Conservation (phyloP, 2,113 vertebrate species). For the Cygnus atratus region DNA sequence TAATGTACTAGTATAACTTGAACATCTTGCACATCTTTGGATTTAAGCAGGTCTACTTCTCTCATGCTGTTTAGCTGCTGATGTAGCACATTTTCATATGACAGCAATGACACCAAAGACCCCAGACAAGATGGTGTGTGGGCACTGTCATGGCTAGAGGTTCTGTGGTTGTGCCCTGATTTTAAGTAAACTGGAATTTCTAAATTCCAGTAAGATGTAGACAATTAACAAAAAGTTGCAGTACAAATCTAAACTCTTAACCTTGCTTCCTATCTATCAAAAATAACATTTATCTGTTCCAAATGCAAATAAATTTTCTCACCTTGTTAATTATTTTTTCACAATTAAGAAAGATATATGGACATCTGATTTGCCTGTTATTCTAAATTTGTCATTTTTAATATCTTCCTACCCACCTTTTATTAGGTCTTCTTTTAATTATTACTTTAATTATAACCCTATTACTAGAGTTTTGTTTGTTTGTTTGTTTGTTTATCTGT, state of each 20-base stretch:
- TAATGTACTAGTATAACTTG: not conserved
- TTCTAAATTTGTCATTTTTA: not conserved
- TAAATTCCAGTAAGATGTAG: not conserved
- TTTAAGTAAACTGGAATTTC: not conserved
- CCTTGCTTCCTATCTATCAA: not conserved
- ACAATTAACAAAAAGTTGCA: not conserved
- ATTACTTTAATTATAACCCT: not conserved
- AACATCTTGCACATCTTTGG: not conserved
- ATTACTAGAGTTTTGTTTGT: not conserved
- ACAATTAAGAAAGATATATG: not conserved
- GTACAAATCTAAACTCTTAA: not conserved
- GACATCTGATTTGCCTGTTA: not conserved
- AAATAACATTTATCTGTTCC: not conserved
- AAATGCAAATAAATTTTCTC: not conserved
- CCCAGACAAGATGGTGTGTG: not conserved
- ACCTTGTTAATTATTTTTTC: not conserved
- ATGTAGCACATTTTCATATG: not conserved
- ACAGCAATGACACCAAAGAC: not conserved
- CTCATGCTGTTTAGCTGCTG: not conserved
- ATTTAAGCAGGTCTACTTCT: not conserved
- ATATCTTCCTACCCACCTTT: not conserved
- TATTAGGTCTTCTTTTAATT: not conserved
- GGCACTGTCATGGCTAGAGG: accelerated
- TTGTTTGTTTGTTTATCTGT: not conserved
- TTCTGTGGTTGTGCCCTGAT: not conserved